Evolutionary conservation across 2,797 vertebrate genomes (phyloP).

Genomic region (Apodemus agrarius): DNA sequence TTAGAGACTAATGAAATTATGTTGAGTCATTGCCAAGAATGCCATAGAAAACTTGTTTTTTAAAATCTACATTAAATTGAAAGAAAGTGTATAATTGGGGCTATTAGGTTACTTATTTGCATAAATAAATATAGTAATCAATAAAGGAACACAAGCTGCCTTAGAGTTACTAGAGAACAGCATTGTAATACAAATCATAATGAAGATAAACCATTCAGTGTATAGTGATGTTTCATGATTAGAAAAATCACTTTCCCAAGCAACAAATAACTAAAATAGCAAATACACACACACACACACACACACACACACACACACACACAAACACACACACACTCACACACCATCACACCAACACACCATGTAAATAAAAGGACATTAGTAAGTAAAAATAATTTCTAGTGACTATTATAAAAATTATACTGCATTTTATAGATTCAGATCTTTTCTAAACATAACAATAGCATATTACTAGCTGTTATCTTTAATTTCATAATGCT

Average conservation of each 20-base stretch:
- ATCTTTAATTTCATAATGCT: slow-evolving; percentile 16
- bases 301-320: neutral
- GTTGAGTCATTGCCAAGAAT: slow-evolving; percentile 15
- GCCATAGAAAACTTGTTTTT: slow-evolving; percentile 44
- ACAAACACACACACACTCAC: no score
- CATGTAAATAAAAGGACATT: slow-evolving; percentile 47
- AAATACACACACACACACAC: slow-evolving; percentile 30
- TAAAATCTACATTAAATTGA: slow-evolving; percentile 65
- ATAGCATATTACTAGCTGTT: neutral
- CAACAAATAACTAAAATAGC: slow-evolving; percentile 65
- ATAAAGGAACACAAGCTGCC: slow-evolving; percentile 57
- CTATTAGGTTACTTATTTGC: slow-evolving; percentile 65
- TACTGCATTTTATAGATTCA: slow-evolving; percentile 32
- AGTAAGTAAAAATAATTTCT: slow-evolving; percentile 30
- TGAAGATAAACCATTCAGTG: slow-evolving; percentile 47
- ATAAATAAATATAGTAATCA: slow-evolving; percentile 66
- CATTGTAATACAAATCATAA: slow-evolving; percentile 64
- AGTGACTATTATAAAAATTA: slow-evolving; percentile 32
- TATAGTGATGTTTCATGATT: slow-evolving; percentile 38
- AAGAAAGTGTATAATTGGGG: slow-evolving; percentile 55
- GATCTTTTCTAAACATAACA: slow-evolving; percentile 41
- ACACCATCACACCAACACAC: neutral
- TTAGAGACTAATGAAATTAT: slow-evolving; percentile 22
- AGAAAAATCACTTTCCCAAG: slow-evolving; percentile 62
- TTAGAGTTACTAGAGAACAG: slow-evolving; percentile 46